phyloP scores from a whole-genome alignment of 1,140 invertebrate species.

The Zaprionus lachaisei region DNA sequence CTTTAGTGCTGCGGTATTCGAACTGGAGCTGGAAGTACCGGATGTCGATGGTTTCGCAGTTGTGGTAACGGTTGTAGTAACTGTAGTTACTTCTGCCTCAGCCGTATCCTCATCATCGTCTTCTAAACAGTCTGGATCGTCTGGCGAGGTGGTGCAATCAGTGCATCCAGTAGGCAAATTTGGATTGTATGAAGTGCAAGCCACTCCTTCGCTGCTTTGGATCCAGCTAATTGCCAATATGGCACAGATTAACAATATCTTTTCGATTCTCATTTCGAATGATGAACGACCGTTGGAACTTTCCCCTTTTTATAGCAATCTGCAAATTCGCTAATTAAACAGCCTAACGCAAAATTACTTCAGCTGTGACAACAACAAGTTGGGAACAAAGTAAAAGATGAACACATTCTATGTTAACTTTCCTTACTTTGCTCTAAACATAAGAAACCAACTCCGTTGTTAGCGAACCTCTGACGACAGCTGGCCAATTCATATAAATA shows the following conservation, averaged over 20 bases:
- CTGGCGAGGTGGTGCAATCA: not conserved
- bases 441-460: not conserved
- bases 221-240: slow-evolving; percentile 12
- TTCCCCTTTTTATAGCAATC: slow-evolving; percentile 14
- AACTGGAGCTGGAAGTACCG: not conserved
- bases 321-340: not conserved
- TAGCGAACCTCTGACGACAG: not conserved
- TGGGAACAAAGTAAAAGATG: not conserved
- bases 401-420: not conserved
- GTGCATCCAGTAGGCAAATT: slow-evolving; percentile 3
- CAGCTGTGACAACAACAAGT: slow-evolving; percentile 11
- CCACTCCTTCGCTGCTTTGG: not conserved
- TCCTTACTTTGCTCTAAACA: not conserved
- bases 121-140: not conserved
- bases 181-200: slow-evolving; percentile 3
- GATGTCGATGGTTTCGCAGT: not conserved
- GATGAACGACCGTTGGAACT: not conserved
- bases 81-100: not conserved
- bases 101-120: not conserved
- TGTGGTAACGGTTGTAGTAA: not conserved
- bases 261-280: slow-evolving; percentile 19
- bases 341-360: not conserved
- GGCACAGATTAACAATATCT: not conserved
- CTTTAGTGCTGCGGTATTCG: not conserved
- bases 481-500: not conserved